Evolutionary conservation across 2,888 invertebrate species (phyloP), one percentile per base, ranked within the genome.

Genomic region (Unio delphinus): DNA sequence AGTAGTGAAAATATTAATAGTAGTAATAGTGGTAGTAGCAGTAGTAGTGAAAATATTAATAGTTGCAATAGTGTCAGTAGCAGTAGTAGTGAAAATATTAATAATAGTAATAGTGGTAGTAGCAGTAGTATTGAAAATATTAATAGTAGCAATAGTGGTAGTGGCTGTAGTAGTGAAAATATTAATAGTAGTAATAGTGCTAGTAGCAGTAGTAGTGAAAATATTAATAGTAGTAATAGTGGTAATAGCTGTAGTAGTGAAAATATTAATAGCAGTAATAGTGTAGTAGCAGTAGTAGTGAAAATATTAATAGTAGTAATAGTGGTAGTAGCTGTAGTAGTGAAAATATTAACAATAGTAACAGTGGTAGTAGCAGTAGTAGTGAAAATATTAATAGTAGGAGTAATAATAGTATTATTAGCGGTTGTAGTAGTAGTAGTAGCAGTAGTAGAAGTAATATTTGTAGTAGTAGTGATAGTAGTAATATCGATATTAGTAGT

Each of bases 121-220:
- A 28, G 28, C 4, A 1, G 28, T 28, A 28, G 28, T 28, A 28
- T 2, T 28, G 4, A 28, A 3, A 28, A 4, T 28, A 28, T 2
- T 28, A 28, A 28, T 4, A 28, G 0, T 30, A 5, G 5, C 65
- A 72, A 65, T 72, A 72, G 64, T 65, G 68, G 65, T 68, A 72
- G 65, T 68, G 69, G 65, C 66, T 69, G 63, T 64, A 72, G 64
- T 60, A 72, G 69, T 66, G 66, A 69, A 45, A 69, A 69, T 58
- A 69, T 63, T 62, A 66, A 65, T 68, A 68, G 72, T 68, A 72
- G 65, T 68, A 72, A 65, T 57, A 72, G 72, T 65, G 68, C 68
- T 68, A 72, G 71, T 30, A 66, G 3, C 17, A 56, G 45, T 17
- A 26, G 18, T 18, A 62, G 56, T 30, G 45, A 28, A 0, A 59